Conservation (phyloP, 2,797 vertebrate species). For the Amblyopsis hoosieri region DNA sequence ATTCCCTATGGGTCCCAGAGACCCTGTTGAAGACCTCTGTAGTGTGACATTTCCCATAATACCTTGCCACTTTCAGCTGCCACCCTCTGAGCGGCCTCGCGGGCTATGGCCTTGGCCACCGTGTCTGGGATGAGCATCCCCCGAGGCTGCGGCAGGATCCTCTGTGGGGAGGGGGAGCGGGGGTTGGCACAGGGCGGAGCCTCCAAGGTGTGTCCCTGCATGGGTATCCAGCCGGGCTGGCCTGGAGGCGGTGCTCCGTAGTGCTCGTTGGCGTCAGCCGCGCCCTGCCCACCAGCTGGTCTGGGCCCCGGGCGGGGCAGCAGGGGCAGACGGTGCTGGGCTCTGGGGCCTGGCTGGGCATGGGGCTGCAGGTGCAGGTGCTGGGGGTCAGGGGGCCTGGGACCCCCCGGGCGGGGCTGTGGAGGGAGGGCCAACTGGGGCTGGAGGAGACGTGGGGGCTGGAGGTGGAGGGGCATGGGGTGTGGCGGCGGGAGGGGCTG, state of each 20-base stretch:
- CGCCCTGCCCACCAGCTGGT: conserved; percentile 89
- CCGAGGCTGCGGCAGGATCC: conserved; percentile 92
- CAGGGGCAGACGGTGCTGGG: conserved; percentile 80
- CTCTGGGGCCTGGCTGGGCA: conserved; percentile 74
- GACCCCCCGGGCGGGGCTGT: conserved; percentile 63
- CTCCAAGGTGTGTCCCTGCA: conserved; percentile 85
- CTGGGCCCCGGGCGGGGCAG: conserved; percentile 77
- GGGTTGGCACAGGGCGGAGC: conserved; percentile 79
- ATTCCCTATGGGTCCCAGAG: no score
- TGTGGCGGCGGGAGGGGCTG: conserved; percentile 65
- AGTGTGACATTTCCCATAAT: conserved; percentile 32
- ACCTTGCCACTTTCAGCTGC: conserved; percentile 89
- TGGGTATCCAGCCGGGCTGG: conserved; percentile 65
- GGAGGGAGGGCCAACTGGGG: conserved; percentile 58
- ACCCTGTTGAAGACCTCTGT: no score
- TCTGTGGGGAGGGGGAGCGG: conserved; percentile 91
- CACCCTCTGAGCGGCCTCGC: conserved; percentile 92
- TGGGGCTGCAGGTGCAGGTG: conserved; percentile 66
- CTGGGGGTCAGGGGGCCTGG: conserved; percentile 56
- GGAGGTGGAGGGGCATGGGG: conserved; percentile 59
- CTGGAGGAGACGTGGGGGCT: conserved; percentile 58
- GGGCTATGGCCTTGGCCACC: conserved; percentile 95
- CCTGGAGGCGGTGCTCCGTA: conserved; percentile 67
- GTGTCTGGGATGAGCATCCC: conserved; percentile 89
- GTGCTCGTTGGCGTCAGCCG: conserved; percentile 91